Conservation (phyloP, 2,113 vertebrate species). For the Dicrurus megarhynchus region DNA sequence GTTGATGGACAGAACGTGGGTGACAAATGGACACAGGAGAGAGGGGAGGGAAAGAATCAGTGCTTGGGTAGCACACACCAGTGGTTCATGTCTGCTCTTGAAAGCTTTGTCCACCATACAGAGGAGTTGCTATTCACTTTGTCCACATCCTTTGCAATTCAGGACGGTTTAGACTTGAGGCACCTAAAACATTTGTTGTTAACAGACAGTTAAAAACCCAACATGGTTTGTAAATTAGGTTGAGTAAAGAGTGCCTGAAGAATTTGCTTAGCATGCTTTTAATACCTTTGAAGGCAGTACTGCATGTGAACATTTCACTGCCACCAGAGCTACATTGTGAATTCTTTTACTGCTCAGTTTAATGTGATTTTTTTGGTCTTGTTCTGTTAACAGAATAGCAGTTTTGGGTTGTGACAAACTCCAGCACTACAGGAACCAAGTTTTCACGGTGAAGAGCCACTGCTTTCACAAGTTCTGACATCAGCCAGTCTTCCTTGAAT, state of each 20-base stretch:
- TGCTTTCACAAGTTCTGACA: constrained; percentile 11
- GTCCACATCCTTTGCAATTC: not conserved
- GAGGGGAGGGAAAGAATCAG: not conserved
- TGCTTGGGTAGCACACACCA: not conserved
- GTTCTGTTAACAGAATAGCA: constrained; percentile 37
- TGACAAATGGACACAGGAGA: not conserved
- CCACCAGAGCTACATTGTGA: not conserved
- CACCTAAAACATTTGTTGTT: not conserved
- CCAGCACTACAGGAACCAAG: not conserved
- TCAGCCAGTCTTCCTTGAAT: constrained; percentile 18
- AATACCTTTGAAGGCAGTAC: not conserved
- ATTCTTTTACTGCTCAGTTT: not conserved
- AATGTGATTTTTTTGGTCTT: not conserved
- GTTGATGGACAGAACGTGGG: accelerated
- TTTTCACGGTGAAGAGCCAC: not conserved
- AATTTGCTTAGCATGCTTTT: not conserved
- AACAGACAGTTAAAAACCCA: not conserved
- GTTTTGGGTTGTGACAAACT: not conserved
- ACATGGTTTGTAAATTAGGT: not conserved
- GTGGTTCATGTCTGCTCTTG: not conserved
- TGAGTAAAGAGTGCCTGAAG: not conserved
- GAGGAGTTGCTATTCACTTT: not conserved
- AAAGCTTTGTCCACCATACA: not conserved
- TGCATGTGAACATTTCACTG: not conserved
- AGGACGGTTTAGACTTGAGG: not conserved